Evolutionary conservation across 2,888 invertebrate species (phyloP).

Genomic region (Agriopis marginaria): DNA sequence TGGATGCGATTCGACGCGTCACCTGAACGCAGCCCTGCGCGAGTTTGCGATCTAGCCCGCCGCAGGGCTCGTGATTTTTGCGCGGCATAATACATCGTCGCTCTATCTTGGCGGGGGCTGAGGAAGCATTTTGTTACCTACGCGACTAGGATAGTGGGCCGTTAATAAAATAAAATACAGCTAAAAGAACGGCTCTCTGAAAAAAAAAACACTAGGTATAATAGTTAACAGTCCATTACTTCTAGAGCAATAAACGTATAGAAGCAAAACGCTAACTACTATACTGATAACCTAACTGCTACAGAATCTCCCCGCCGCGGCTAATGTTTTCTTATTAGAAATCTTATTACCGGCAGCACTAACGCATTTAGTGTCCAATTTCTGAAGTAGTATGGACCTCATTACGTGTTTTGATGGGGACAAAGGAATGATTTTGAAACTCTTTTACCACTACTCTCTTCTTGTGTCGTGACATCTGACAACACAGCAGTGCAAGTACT

Average conservation of each 20-base stretch:
- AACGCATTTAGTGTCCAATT: constrained; percentile 58
- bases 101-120: too few species aligned
- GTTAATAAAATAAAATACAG: too few species aligned
- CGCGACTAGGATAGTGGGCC: too few species aligned
- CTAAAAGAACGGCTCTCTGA: neutral
- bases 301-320: constrained; percentile 11
- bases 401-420: constrained; percentile 47
- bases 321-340: constrained; percentile 42
- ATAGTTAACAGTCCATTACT: neutral
- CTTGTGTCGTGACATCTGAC: too few species aligned
- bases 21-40: too few species aligned
- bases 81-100: too few species aligned
- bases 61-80: too few species aligned
- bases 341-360: constrained; percentile 55
- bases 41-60: too few species aligned
- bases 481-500: too few species aligned
- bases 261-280: constrained; percentile 46
- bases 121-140: too few species aligned
- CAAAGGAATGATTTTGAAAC: neutral
- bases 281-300: constrained; percentile 46
- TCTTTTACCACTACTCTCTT: neutral
- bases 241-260: constrained; percentile 14
- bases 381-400: constrained; percentile 47
- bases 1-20: too few species aligned
- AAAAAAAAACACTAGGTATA: too few species aligned